Conservation (phyloP, 2,113 vertebrate species). For the Anarhynchus alexandrinus region DNA sequence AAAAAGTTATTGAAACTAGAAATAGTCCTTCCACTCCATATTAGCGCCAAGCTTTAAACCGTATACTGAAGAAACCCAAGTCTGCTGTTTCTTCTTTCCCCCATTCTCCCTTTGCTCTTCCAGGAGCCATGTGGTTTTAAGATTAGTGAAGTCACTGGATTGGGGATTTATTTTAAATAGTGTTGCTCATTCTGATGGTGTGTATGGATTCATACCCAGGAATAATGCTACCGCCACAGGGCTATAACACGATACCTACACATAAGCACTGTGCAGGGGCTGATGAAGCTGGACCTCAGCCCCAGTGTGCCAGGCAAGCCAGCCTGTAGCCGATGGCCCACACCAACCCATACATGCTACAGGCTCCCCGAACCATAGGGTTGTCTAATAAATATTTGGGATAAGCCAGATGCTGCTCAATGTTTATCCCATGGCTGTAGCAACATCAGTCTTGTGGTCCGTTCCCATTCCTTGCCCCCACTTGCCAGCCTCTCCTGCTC, state of each 20-base stretch:
- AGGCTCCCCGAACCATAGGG: not conserved
- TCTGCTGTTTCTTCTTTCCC: not conserved
- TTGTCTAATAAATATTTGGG: not conserved
- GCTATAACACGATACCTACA: not conserved
- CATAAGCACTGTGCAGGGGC: accelerated
- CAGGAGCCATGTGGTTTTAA: not conserved
- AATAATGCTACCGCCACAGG: not conserved
- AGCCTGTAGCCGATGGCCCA: not conserved
- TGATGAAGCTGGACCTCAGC: not conserved
- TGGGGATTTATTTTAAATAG: not conserved
- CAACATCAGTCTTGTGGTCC: not conserved
- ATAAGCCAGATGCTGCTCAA: not conserved
- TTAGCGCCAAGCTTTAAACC: not conserved
- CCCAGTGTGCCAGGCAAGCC: not conserved
- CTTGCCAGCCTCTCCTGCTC: not conserved
- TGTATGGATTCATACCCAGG: accelerated
- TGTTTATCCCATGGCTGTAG: not conserved
- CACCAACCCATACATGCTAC: not conserved
- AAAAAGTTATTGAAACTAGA: not conserved
- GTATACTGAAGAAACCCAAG: not conserved
- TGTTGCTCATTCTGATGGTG: not conserved
- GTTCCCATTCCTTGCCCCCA: not conserved
- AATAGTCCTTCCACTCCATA: not conserved
- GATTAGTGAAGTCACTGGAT: not conserved
- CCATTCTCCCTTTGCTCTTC: not conserved